Percentiles rank a stretch among this genome's conserved stretches.
phyloP scores from a whole-genome alignment of 2,888 invertebrate species.

The Resseliella maxima region DNA sequence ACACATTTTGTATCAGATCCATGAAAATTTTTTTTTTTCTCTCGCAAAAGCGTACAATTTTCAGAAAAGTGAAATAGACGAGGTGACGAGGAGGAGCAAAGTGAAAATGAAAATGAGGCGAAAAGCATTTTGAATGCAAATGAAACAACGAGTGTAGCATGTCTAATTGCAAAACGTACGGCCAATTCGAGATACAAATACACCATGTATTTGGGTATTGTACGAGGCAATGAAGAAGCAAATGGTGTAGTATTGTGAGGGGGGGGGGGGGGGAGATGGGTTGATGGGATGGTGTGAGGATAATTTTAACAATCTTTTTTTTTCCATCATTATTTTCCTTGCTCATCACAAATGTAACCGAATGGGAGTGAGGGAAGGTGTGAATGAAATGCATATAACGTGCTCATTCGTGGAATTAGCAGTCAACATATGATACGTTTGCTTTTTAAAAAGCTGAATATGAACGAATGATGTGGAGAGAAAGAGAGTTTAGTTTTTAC shows the following conservation, averaged over 20 bases:
- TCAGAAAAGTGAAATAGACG: neutral
- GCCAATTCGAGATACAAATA: neutral
- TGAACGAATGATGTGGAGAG: neutral
- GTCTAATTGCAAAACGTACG: neutral
- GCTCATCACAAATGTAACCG: neutral
- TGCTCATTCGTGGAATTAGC: neutral
- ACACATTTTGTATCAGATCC: too few relatives aligned
- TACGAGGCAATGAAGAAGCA: too few relatives aligned
- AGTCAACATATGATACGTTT: neutral
- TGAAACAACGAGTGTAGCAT: constrained; percentile 31
- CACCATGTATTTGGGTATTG: neutral
- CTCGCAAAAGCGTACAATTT: neutral
- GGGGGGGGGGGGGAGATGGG: too few relatives aligned
- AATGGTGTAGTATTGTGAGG: too few relatives aligned
- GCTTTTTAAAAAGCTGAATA: neutral
- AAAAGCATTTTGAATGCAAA: constrained; percentile 47
- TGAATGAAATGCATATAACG: neutral
- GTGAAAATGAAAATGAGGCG: constrained; percentile 37
- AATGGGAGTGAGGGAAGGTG: neutral
- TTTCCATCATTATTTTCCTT: neutral
- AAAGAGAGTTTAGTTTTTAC: constrained; percentile 5
- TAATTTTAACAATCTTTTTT: too few relatives aligned
- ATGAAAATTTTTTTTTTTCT: too few relatives aligned
- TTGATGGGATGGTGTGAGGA: too few relatives aligned
- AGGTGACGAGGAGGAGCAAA: neutral